Evolutionary conservation across 2,113 vertebrate genomes (phyloP).

Genomic region (Sinocyclocheilus rhinocerous): DNA sequence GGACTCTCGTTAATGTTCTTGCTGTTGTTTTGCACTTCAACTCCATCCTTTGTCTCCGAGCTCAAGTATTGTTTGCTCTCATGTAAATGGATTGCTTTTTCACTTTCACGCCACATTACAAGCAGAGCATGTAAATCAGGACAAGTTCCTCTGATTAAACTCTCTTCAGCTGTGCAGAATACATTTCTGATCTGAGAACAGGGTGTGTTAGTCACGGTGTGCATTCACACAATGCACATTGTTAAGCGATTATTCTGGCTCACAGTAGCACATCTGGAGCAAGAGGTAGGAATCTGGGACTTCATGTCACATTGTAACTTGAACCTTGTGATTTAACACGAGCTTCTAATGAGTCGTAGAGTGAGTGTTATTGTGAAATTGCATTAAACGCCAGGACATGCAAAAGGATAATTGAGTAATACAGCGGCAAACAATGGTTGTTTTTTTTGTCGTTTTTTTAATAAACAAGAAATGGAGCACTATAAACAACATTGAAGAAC

Average conservation of each 20-base stretch:
- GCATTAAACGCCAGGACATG: conserved; percentile 76
- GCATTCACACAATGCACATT: conserved; percentile 78
- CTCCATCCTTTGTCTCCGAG: conserved; percentile 58
- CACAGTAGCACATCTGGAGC: conserved; percentile 77
- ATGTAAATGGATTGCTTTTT: conserved; percentile 1
- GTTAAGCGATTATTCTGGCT: conserved; percentile 78
- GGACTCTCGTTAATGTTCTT: neutral
- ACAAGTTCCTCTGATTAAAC: conserved; percentile 33
- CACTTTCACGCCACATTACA: conserved; percentile 54
- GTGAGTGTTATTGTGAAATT: conserved; percentile 81
- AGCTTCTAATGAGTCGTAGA: conserved; percentile 80
- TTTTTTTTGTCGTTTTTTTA: neutral
- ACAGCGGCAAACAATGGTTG: conserved; percentile 33
- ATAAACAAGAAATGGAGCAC: neutral
- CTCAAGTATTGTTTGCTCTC: neutral
- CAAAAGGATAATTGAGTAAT: conserved; percentile 49
- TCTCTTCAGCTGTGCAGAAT: conserved; percentile 12
- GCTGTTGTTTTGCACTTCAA: neutral
- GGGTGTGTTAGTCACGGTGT: conserved; percentile 74
- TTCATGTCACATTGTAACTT: conserved; percentile 36
- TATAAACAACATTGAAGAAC: neutral
- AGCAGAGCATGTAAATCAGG: conserved; percentile 68
- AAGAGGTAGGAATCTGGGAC: conserved; percentile 12
- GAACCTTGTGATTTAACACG: conserved; percentile 72
- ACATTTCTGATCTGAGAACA: neutral